Evolutionary conservation across 2,797 vertebrate genomes (phyloP).

Genomic region (Sebastes oblongus): DNA sequence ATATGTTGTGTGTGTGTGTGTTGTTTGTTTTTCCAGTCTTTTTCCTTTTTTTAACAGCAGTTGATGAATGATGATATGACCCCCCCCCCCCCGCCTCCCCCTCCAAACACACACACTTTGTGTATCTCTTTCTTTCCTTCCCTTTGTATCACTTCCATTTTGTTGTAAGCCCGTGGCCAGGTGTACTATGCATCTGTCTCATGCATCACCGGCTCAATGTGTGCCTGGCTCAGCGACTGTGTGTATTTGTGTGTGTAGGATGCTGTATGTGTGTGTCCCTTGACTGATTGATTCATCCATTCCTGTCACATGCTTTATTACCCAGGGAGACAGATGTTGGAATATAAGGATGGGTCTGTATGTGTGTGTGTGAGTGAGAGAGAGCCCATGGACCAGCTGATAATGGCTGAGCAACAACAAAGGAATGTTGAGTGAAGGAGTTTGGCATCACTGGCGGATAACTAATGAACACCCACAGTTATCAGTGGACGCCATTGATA

Average conservation of each 20-base stretch:
- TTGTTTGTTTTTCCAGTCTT: slow-evolving; percentile 13
- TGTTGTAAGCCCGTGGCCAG: slow-evolving; percentile 36
- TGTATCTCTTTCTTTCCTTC: neutral
- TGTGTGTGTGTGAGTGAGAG: neutral
- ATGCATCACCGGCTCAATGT: slow-evolving; percentile 44
- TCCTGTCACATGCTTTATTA: slow-evolving; percentile 66
- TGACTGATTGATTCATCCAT: slow-evolving; percentile 65
- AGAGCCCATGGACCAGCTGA: neutral
- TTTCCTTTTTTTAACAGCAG: neutral
- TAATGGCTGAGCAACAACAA: slow-evolving; percentile 34
- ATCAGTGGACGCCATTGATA: slow-evolving; percentile 2
- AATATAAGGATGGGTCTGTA: slow-evolving; percentile 41
- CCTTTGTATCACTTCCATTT: slow-evolving; percentile 41
- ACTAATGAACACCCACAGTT: slow-evolving; percentile 17
- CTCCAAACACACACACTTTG: neutral
- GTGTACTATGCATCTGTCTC: slow-evolving; percentile 46
- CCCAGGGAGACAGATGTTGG: slow-evolving; percentile 56
- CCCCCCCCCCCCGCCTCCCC: too few relatives aligned
- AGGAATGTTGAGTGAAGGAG: slow-evolving; percentile 41
- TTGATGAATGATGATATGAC: slow-evolving; percentile 3
- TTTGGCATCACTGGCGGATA: slow-evolving; percentile 11
- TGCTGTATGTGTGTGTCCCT: slow-evolving; percentile 16
- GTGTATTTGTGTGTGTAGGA: neutral
- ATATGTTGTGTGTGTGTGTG: neutral
- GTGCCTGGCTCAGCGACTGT: neutral